Evolutionary conservation across 1,140 invertebrate species (phyloP), one percentile per base, ranked within the genome.

Genomic region (Calephelis virginiensis): DNA sequence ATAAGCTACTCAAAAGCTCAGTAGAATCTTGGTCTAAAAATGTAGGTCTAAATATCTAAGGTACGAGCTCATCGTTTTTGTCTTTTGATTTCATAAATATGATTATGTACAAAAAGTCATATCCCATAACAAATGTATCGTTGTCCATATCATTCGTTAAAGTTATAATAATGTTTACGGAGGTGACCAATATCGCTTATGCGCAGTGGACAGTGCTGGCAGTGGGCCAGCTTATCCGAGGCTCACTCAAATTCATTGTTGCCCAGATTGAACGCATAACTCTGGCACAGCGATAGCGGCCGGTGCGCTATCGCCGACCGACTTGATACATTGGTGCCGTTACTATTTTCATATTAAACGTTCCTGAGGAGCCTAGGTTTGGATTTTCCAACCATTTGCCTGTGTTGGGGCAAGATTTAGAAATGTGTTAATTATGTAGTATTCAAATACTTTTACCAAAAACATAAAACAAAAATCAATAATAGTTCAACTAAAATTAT

Each of bases 241-340:
- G n/a, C 49, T 50, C 48, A 50, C 48, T 50, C 13, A 50, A 50
- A 50, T 50, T 50, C 48, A 50, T 50, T 50, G 48, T 50, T 50
- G 13, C 48, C 48, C 48, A 50, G 48, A 53, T 53, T 53, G 49
- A 53, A 53, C 49, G 49, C 49, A 53, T 53, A 53, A 53, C 49
- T 53, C 49, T 53, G 49, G 13, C 14, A 13, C 17, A 53, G 14
- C 17, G 49, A 53, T 53, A 53, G 50, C 50, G 14, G 50, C 50
- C 50, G 50, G 50, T 53, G 17, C 50, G 14, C 50, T 53, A 53
- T 53, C 50, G 40, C 50, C 50, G 17, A 5, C 50, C 50, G n/a
- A 8, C 50, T 53, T 53, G 50, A 53, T 53, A 28, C 50, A 53
- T 53, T 28, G 50, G 17, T 53, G 13, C 50, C 17, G 17, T 53